Conservation (phyloP, 2,113 vertebrate genomes). For the Lophotis ruficrista region DNA sequence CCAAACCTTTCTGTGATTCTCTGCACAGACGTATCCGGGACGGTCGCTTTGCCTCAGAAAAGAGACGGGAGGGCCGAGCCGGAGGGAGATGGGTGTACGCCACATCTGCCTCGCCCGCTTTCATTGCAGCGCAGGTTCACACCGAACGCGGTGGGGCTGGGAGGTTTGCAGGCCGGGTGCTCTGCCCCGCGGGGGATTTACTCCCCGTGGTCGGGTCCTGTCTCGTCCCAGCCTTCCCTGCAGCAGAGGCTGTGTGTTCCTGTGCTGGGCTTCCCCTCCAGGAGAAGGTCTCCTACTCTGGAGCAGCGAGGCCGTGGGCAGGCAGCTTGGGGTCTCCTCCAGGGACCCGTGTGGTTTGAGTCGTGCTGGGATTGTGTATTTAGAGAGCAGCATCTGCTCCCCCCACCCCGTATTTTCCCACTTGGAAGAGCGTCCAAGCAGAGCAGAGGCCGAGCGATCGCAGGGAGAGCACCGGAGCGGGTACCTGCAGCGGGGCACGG, state of each 20-base stretch:
- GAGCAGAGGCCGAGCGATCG: not conserved
- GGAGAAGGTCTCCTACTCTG: not conserved
- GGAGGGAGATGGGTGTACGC: not conserved
- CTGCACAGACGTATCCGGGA: not conserved
- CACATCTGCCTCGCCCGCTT: not conserved
- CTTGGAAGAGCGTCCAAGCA: not conserved
- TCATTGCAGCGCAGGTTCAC: not conserved
- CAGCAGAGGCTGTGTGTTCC: not conserved
- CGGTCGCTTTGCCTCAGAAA: not conserved
- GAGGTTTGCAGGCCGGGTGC: not conserved
- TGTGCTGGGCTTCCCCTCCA: not conserved
- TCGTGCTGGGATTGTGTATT: not conserved
- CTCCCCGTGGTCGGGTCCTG: accelerated
- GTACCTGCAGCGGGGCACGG: accelerated
- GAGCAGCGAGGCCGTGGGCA: accelerated
- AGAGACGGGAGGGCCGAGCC: not conserved
- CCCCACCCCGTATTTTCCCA: accelerated
- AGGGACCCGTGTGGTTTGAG: not conserved
- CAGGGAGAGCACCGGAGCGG: not conserved
- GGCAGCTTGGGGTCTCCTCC: not conserved
- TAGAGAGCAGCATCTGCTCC: not conserved
- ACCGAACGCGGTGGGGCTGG: accelerated
- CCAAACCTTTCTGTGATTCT: not conserved
- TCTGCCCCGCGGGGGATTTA: accelerated
- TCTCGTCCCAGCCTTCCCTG: not conserved